Evolutionary conservation across 2,888 invertebrate genomes (phyloP), one percentile per base, ranked within the genome.

Genomic region (Rhagonycha lutea): DNA sequence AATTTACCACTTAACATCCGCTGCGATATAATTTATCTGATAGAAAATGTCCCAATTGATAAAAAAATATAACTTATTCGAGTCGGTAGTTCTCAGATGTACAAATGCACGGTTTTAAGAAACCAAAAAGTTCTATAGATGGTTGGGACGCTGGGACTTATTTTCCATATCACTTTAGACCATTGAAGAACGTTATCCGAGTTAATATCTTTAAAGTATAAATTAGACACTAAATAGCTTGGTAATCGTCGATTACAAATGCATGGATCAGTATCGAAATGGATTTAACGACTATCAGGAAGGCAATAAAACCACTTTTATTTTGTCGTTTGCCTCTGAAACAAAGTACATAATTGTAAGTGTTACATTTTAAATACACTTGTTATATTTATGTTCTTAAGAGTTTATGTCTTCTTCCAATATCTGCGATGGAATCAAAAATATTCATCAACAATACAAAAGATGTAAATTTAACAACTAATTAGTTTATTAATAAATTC

Each of bases 401-500:
- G n/a, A n/a, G 47, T n/a, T 24, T 24, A 24, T 4, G 24, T 4
- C 4, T 28, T 32, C 12, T 12, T 47, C 47, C 1, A 47, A 32
- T n/a, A n/a, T n/a, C n/a, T n/a, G n/a, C n/a, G n/a, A n/a, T n/a
- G n/a, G n/a, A 32, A 32, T 32, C 7, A 7, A 47, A 47, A 7
- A n/a, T 47, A n/a, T 47, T n/a, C n/a, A 7, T 1, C 47, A n/a
- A 7, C n/a, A 8, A 47, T 7, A n/a, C 63, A 18, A 62, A 65
- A 26, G 8, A 65, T 65, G 63, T 65, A 65, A 65, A 23, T 65
- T 65, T 24, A 63, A 65, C 14, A 4, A 14, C 63, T 24, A 65
- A 65, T 65, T 65, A n/a, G 63, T 26, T 65, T 65, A 8, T 65
- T 65, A 65, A 65, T 65, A 24, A 72, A 47, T 65, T 60, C 61